Evolutionary conservation across 92 coral and sea anemone species (phyloP), one percentile per base, ranked within the genome.

Genomic region (Porites cylindrica): DNA sequence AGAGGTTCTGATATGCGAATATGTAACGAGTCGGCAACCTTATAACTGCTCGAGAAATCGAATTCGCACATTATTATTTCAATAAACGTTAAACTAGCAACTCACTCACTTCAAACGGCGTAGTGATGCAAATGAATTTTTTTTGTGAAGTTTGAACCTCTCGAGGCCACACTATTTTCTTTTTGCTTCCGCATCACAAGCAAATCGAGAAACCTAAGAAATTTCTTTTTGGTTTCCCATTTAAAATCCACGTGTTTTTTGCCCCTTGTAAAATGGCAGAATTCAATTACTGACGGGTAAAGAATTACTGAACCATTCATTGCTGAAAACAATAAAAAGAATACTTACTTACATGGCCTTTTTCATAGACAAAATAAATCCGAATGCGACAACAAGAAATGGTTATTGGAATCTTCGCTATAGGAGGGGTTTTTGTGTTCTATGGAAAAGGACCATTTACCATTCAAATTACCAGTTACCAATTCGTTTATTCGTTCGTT

Each of bases 51-150:
- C 60, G 60, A 54, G 12, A 9, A 54, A 54, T 14, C 11, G 21
- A 78, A 6, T 78, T 78, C 7, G 18, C 72, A 78, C 72, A 63
- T 76, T 67, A 50, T 38, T 26, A 67, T 65, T 32, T 26, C 43
- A 59, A 29, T 76, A 5, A n/a, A 47, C 67, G 47, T 13, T 43
- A 38, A 38, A 38, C 47, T 63, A 10, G 19, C 32, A 19, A 63
- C 82, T 63, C 29, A 62, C 82, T 29, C 20, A n/a, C 9, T 18
- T 7, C 3, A 76, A 76, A 8, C 59, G 59, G 59, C 59, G 8
- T 58, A 29, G 10, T 8, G 66, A 26, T 21, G 24, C 66, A 43
- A 59, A 13, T 62, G 66, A 19, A 18, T 62, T 19, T 18, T 18
- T 23, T 6, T 23, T 24, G 10, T 10, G 51, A 7, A 13, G 62